phyloP scores from a whole-genome alignment of 2,797 vertebrate genomes.

The Microcaecilia unicolor region DNA sequence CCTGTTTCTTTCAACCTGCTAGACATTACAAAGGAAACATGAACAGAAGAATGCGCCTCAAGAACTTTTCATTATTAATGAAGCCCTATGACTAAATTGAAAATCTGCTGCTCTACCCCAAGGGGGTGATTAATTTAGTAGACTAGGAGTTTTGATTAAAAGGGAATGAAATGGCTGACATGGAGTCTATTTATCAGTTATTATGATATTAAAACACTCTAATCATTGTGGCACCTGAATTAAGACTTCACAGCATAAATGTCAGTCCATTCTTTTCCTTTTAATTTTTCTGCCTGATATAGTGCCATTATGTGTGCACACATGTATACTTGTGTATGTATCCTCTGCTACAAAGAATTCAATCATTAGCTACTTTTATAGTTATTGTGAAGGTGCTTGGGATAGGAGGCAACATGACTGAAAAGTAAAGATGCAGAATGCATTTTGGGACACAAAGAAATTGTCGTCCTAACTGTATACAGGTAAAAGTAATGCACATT shows the following conservation, averaged over 20 bases:
- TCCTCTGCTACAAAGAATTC: too few relatives aligned
- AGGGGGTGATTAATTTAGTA: conserved; percentile 63
- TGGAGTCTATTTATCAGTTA: conserved; percentile 62
- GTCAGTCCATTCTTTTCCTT: conserved; percentile 38
- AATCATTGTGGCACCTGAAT: conserved; percentile 51
- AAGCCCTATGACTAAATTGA: conserved; percentile 55
- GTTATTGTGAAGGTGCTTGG: too few relatives aligned
- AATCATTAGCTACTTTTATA: too few relatives aligned
- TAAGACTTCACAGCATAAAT: conserved; percentile 49
- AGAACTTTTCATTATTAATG: conserved; percentile 63
- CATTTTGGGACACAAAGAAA: too few relatives aligned
- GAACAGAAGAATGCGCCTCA: conserved; percentile 39
- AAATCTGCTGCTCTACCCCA: conserved; percentile 54
- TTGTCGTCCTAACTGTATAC: too few relatives aligned
- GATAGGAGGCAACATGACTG: too few relatives aligned
- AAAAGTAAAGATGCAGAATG: too few relatives aligned
- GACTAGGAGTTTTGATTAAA: conserved; percentile 63
- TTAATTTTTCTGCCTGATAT: conserved; percentile 28
- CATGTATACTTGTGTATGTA: background rate
- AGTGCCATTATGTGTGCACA: conserved; percentile 19
- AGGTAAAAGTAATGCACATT: too few relatives aligned
- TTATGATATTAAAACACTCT: conserved; percentile 56
- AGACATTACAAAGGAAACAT: conserved; percentile 30
- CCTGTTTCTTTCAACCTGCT: conserved; percentile 35
- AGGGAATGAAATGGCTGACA: conserved; percentile 61